These are phyloP conservation scores for Hybos culiciformis DNA, from an alignment of 2,888 invertebrate genomes.

Conservation along the genomic window DNA sequence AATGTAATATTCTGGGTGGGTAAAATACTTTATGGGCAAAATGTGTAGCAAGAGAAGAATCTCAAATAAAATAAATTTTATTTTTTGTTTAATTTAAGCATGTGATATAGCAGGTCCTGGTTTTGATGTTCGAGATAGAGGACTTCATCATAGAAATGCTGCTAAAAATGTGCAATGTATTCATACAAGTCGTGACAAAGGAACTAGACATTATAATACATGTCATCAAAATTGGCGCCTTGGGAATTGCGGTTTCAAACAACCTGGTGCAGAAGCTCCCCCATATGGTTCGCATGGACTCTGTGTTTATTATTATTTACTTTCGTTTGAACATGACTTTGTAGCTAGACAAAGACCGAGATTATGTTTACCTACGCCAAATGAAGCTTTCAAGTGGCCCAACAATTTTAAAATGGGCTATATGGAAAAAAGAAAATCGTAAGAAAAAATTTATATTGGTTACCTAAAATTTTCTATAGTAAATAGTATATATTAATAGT, in stretches of 20 bases:
- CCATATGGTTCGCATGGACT: conserved; percentile 26
- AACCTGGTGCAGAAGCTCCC: conserved; percentile 26
- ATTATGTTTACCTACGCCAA: conserved; percentile 21
- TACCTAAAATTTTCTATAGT: too few species aligned
- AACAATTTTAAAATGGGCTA: conserved; percentile 29
- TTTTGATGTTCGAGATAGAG: conserved; percentile 23
- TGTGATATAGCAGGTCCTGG: conserved; percentile 35
- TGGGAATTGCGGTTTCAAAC: conserved; percentile 28
- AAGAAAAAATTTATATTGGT: conserved; percentile 9
- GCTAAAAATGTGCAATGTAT: conserved; percentile 31
- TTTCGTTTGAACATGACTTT: conserved; percentile 30
- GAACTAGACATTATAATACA: conserved; percentile 23
- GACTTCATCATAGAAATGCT: conserved; percentile 23
- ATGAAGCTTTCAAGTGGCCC: conserved; percentile 21
- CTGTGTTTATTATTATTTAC: conserved; percentile 30
- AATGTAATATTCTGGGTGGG: too few species aligned
- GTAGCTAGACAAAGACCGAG: conserved; percentile 23
- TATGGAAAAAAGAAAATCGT: conserved; percentile 23
- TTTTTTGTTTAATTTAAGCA: conserved; percentile 17
- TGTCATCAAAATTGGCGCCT: conserved; percentile 32
- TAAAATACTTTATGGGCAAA: too few species aligned
- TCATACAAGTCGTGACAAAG: conserved; percentile 31
- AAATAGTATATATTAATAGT: too few species aligned
- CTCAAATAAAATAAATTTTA: background rate
- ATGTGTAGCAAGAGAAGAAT: background rate